Percentiles rank a stretch among this genome's conserved stretches.
Evolutionary conservation across 2,888 invertebrate genomes (phyloP).

Genomic region (Zaprionus obscuricornis): DNA sequence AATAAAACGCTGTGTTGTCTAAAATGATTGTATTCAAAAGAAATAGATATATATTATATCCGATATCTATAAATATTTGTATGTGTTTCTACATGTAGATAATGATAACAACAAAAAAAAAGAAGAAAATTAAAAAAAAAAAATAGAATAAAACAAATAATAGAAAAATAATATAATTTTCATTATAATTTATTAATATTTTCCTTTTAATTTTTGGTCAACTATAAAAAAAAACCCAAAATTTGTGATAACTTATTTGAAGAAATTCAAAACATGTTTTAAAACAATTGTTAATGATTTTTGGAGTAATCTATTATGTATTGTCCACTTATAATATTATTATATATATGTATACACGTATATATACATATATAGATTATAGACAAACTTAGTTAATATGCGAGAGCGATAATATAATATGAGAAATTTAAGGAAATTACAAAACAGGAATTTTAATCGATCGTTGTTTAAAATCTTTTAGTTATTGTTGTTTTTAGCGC

Average conservation of each 20-base stretch:
- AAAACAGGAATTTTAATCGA: slow-evolving; percentile 63
- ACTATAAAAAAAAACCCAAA: slow-evolving; percentile 35
- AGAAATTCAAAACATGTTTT: slow-evolving; percentile 52
- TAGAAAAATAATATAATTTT: not conserved
- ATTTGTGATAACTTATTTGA: slow-evolving; percentile 78
- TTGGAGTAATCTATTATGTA: slow-evolving; percentile 25
- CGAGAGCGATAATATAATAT: not conserved
- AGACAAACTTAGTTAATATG: slow-evolving; percentile 37
- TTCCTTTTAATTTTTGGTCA: not conserved
- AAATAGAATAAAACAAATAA: slow-evolving; percentile 30
- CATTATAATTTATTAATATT: not conserved
- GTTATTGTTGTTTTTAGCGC: slow-evolving; percentile 66
- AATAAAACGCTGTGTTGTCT: slow-evolving; percentile 46
- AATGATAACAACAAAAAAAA: slow-evolving; percentile 44
- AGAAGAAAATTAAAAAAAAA: slow-evolving; percentile 15
- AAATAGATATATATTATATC: slow-evolving; percentile 29
- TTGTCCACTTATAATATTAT: slow-evolving; percentile 25
- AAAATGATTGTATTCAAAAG: slow-evolving; percentile 42
- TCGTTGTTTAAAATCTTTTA: slow-evolving; percentile 44
- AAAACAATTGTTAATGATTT: slow-evolving; percentile 38
- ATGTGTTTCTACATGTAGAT: slow-evolving; percentile 77
- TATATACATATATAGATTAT: slow-evolving; percentile 25
- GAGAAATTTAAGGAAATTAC: slow-evolving; percentile 30
- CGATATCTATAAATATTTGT: slow-evolving; percentile 61
- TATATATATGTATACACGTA: slow-evolving; percentile 33